Evolutionary conservation across 2,113 vertebrate species (phyloP).

Genomic region (Eira barbara): DNA sequence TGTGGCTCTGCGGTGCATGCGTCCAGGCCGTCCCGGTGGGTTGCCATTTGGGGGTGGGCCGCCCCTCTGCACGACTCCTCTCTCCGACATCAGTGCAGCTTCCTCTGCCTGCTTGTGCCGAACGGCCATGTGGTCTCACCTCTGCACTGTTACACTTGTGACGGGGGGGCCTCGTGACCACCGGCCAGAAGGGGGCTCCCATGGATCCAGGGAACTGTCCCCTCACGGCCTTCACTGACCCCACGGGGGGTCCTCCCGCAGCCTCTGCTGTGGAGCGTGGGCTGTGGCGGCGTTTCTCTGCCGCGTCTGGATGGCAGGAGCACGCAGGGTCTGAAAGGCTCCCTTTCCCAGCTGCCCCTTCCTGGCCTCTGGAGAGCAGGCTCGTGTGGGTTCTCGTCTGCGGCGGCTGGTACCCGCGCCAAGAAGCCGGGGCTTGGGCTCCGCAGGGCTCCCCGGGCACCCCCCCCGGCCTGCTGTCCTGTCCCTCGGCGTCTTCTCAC

Average conservation of each 20-base stretch:
- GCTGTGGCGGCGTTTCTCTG: neutral
- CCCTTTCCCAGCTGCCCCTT: neutral
- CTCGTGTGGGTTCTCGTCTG: neutral
- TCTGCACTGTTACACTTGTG: too few relatives aligned
- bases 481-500: neutral
- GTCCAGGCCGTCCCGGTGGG: too few relatives aligned
- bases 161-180: neutral
- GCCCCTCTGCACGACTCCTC: too few relatives aligned
- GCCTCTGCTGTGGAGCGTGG: neutral
- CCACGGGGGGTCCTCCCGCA: neutral
- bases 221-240: neutral
- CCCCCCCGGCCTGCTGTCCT: neutral
- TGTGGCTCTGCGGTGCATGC: too few relatives aligned
- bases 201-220: neutral
- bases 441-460: neutral
- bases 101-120: too few relatives aligned
- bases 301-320: neutral
- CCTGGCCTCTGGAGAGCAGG: neutral
- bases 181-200: neutral
- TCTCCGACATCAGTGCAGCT: too few relatives aligned
- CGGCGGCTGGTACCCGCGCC: too few relatives aligned
- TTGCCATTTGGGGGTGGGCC: too few relatives aligned
- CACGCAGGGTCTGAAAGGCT: neutral
- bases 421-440: neutral
- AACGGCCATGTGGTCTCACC: too few relatives aligned